Evolutionary conservation across 2,888 invertebrate species (phyloP).

Genomic region (Galeruca laticollis): DNA sequence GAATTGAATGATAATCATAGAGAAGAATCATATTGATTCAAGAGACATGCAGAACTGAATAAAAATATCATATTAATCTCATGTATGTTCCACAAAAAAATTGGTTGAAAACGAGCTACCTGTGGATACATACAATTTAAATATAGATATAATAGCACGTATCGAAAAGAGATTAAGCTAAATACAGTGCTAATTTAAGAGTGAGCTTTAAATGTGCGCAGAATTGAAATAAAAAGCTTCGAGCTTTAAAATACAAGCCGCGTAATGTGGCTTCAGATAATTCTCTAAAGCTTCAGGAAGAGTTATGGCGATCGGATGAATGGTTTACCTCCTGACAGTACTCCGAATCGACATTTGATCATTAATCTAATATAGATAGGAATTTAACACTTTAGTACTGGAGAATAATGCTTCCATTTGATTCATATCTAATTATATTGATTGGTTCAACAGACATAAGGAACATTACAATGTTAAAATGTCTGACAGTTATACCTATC

Average conservation of each 20-base stretch:
- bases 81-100: constrained; percentile 4
- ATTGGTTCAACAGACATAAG: too few species aligned
- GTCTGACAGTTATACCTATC: too few species aligned
- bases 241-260: constrained; percentile 46
- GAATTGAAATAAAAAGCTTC: constrained; percentile 48
- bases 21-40: too few species aligned
- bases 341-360: constrained; percentile 25
- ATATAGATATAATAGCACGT: constrained; percentile 57
- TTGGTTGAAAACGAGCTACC: constrained; percentile 51
- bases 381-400: not conserved
- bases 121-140: constrained; percentile 48
- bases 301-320: constrained; percentile 46
- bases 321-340: constrained; percentile 39
- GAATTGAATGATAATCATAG: too few species aligned
- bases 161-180: constrained; percentile 65
- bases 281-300: constrained; percentile 60
- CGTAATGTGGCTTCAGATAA: constrained; percentile 53
- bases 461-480: too few species aligned
- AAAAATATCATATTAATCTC: not conserved
- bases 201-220: constrained; percentile 52
- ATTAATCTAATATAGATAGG: constrained; percentile 2
- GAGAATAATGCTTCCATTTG: too few species aligned
- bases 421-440: too few species aligned
- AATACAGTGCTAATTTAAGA: constrained; percentile 65
- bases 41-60: not conserved